These are phyloP conservation scores for Oncorhynchus clarkii DNA, from an alignment of 2,113 vertebrate species.

Conservation along the genomic window DNA sequence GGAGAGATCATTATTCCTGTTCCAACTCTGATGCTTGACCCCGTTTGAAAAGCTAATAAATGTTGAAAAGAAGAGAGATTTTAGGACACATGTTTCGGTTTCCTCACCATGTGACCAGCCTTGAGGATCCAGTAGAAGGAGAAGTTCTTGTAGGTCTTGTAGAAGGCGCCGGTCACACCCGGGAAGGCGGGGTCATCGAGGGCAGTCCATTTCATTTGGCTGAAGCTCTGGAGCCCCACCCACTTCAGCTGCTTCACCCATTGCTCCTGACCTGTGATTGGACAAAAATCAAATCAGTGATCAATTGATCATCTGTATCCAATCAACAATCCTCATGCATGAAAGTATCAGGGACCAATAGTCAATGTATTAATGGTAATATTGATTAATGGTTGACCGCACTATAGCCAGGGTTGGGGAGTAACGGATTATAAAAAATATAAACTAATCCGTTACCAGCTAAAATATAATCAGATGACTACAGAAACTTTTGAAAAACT, in stretches of 20 bases:
- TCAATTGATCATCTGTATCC: neutral
- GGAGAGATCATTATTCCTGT: too few relatives aligned
- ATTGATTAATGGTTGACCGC: too few relatives aligned
- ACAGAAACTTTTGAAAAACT: too few relatives aligned
- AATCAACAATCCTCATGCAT: neutral
- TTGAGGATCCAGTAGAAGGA: slow-evolving; percentile 95
- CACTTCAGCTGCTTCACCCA: slow-evolving; percentile 90
- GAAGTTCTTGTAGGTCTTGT: slow-evolving; percentile 86
- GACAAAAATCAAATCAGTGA: neutral
- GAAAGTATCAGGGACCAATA: too few relatives aligned
- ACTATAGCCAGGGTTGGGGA: too few relatives aligned
- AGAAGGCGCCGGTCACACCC: slow-evolving; percentile 82
- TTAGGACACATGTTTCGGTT: neutral
- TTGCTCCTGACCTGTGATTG: slow-evolving; percentile 82
- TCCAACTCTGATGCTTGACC: too few relatives aligned
- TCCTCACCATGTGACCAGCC: slow-evolving; percentile 94
- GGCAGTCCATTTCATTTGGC: slow-evolving; percentile 79
- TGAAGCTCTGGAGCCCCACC: slow-evolving; percentile 77
- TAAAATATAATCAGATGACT: too few relatives aligned
- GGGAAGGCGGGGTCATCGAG: slow-evolving; percentile 71
- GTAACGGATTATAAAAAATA: too few relatives aligned
- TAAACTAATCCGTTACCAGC: too few relatives aligned
- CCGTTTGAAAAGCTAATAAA: too few relatives aligned
- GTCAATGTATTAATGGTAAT: too few relatives aligned
- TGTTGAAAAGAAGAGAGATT: too few relatives aligned